Conservation (phyloP, 2,797 vertebrate genomes). For the Phrynocephalus guinanensis region DNA sequence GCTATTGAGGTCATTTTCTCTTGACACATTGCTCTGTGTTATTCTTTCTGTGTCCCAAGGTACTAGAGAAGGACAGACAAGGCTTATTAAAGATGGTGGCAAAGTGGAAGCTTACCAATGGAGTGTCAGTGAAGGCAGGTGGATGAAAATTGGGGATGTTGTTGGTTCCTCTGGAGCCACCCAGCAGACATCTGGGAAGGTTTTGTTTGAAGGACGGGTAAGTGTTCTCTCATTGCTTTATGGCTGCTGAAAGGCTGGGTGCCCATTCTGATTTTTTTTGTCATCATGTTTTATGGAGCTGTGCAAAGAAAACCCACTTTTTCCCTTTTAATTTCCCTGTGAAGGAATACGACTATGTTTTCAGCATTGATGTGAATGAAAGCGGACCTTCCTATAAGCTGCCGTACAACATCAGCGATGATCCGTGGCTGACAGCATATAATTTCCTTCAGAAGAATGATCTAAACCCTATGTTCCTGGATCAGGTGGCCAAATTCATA, state of each 20-base stretch:
- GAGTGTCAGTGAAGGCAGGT: slow-evolving; percentile 88
- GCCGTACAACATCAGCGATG: slow-evolving; percentile 92
- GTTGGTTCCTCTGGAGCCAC: slow-evolving; percentile 92
- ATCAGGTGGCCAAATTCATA: slow-evolving; percentile 98
- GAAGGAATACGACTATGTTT: slow-evolving; percentile 97
- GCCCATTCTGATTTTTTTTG: background rate
- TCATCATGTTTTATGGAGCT: background rate
- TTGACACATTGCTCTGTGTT: background rate
- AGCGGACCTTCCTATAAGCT: slow-evolving; percentile 94
- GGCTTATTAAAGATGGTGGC: slow-evolving; percentile 89
- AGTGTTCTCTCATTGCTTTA: slow-evolving; percentile 26
- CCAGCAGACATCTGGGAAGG: slow-evolving; percentile 90
- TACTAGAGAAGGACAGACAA: slow-evolving; percentile 94
- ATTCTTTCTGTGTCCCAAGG: slow-evolving; percentile 77
- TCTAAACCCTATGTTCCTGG: slow-evolving; percentile 94
- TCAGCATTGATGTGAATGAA: slow-evolving; percentile 96
- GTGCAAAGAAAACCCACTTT: background rate
- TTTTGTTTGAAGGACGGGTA: slow-evolving; percentile 97
- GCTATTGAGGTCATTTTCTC: background rate
- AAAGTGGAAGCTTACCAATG: slow-evolving; percentile 97
- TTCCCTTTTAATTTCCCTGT: slow-evolving; percentile 60
- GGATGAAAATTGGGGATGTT: slow-evolving; percentile 98
- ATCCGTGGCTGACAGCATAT: slow-evolving; percentile 95
- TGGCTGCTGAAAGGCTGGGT: background rate
- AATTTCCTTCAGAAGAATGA: slow-evolving; percentile 97